Evolutionary conservation across 1,140 invertebrate species (phyloP).

Genomic region (Macrobrachium nipponense): DNA sequence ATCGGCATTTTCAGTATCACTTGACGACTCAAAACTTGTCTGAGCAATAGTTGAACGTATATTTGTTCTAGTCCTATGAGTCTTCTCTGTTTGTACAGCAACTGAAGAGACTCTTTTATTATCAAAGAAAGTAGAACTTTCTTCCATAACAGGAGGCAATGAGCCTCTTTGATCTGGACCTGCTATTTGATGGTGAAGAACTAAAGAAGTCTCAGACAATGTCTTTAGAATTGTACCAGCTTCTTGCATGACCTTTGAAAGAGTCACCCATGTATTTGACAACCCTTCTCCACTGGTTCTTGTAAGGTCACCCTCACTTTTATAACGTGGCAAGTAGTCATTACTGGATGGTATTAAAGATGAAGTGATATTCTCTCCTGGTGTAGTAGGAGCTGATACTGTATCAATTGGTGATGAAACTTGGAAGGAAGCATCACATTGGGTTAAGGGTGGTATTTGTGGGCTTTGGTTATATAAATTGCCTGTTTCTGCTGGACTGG

Average conservation of each 20-base stretch:
- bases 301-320: conserved; percentile 43
- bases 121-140: neutral
- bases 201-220: conserved; percentile 46
- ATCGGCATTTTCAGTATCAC: conserved; percentile 32
- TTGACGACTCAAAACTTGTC: conserved; percentile 44
- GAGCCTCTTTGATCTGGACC: conserved; percentile 24
- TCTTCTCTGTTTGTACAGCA: conserved; percentile 42
- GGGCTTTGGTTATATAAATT: no score
- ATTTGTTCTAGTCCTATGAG: conserved; percentile 18
- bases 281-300: conserved; percentile 18
- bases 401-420: conserved; percentile 12
- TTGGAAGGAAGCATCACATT: neutral
- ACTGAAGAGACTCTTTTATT: conserved; percentile 29
- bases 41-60: conserved; percentile 17
- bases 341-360: neutral
- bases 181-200: conserved; percentile 33
- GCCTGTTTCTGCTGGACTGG: no score
- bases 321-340: neutral
- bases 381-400: conserved; percentile 41
- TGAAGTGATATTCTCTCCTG: neutral
- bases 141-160: conserved; percentile 29
- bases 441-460: neutral
- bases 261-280: conserved; percentile 31
- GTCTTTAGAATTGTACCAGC: conserved; percentile 52
- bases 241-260: conserved; percentile 45